Evolutionary conservation across 2,888 invertebrate genomes (phyloP), one percentile per base, ranked within the genome.

Genomic region (Bhutanitis thaidina): DNA sequence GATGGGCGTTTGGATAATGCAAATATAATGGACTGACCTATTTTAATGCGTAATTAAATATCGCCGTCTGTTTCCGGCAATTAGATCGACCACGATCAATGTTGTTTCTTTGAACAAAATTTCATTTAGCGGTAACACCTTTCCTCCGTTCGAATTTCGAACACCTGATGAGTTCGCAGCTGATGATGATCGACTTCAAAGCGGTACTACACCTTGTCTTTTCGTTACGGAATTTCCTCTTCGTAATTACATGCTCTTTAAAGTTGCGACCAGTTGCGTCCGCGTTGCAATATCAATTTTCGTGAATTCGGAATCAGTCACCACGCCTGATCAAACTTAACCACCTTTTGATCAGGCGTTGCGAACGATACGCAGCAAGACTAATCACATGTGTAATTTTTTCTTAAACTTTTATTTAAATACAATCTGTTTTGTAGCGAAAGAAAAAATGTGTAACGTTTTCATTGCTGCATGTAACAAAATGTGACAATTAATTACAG

Each of bases 141-240:
- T 83, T 81, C 67, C 70, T 62, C 65, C 67, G 65, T 67, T 80
- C 76, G 77, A 81, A 78, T 73, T 77, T 76, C 54, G 71, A 70
- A 73, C 83, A 81, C 83, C 83, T 83, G 83, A 83, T 78, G 64
- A 61, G 69, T 64, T 65, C 55, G 69, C 74, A 75, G 75, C 76
- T 82, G 81, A 80, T 76, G 67, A 67, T 67, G 65, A 67, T 65
- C 63, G 67, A 62, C 54, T 54, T 57, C 43, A 41, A 65, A 64
- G 60, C 62, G 64, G 65, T 64, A 62, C 63, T 67, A 74, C 81
- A 82, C 82, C 82, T 82, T 81, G 80, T 74, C 74, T 76, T 73
- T 80, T 78, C 74, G 79, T 80, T 81, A 76, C 74, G 76, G 80
- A 79, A 79, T 77, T 79, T 75, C 77, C 73, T 76, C 70, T 67